Conservation (phyloP, 2,888 invertebrate species). For the Ennomos fuscantarius region DNA sequence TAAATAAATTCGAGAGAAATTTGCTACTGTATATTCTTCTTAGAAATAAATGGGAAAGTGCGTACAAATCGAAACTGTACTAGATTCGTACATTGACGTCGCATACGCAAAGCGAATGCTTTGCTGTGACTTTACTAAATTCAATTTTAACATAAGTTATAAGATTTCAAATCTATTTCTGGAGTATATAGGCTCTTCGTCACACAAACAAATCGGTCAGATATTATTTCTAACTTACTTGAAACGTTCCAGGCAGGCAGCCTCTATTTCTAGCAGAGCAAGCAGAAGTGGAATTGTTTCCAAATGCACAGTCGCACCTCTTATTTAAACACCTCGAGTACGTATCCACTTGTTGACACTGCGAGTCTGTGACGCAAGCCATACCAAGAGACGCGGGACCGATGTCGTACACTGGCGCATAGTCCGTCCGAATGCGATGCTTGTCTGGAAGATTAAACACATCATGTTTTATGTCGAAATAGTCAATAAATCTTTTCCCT, state of each 20-base stretch:
- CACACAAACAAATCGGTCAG: too few species aligned
- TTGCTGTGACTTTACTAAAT: too few species aligned
- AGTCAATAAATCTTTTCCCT: not conserved
- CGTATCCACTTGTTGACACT: slow-evolving; percentile 92
- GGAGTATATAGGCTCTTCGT: too few species aligned
- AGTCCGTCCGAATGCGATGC: slow-evolving; percentile 69
- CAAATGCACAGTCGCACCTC: slow-evolving; percentile 90
- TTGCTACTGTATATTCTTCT: too few species aligned
- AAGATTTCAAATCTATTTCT: too few species aligned
- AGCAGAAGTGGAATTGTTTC: slow-evolving; percentile 84
- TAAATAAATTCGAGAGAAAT: too few species aligned
- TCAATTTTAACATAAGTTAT: too few species aligned
- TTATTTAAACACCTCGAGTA: slow-evolving; percentile 90
- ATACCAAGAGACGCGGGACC: slow-evolving; percentile 90
- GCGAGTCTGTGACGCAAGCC: slow-evolving; percentile 89
- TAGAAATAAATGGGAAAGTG: too few species aligned
- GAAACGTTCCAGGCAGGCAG: slow-evolving; percentile 94
- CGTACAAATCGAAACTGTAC: too few species aligned
- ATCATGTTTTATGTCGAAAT: not conserved
- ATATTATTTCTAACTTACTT: slow-evolving; percentile 77
- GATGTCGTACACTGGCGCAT: slow-evolving; percentile 49
- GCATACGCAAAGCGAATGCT: too few species aligned
- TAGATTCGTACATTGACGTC: too few species aligned
- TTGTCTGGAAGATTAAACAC: slow-evolving; percentile 62
- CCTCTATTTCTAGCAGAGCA: slow-evolving; percentile 91